These are phyloP conservation scores for Pteromalus puparum DNA, from an alignment of 1,140 invertebrate genomes.

Conservation along the genomic window DNA sequence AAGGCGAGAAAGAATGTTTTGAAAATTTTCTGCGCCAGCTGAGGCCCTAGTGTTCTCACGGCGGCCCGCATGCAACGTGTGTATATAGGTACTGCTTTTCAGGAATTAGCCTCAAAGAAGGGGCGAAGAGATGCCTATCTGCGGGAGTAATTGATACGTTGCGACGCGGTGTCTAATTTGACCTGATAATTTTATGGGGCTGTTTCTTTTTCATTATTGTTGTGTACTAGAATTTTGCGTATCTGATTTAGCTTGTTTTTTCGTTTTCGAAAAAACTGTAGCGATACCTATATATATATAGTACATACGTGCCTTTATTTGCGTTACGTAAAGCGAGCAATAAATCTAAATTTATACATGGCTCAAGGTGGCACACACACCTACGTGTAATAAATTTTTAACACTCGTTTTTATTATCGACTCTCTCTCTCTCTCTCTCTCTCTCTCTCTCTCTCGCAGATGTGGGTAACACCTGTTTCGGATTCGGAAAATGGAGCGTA, in stretches of 20 bases:
- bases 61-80: not conserved
- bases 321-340: not conserved
- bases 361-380: not conserved
- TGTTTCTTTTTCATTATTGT: not conserved
- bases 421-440: not conserved
- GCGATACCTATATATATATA: not conserved
- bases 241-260: not conserved
- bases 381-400: not conserved
- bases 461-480: not conserved
- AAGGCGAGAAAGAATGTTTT: conserved; percentile 25
- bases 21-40: not conserved
- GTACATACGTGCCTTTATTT: not conserved
- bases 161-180: not conserved
- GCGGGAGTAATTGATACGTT: not conserved
- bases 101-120: not conserved
- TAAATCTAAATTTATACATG: not conserved
- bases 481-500: not conserved
- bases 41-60: conserved; percentile 19
- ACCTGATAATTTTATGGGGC: not conserved
- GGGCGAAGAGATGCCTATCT: not conserved
- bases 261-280: not conserved
- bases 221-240: not conserved
- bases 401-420: not conserved
- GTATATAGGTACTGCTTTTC: not conserved
- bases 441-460: not conserved